Evolutionary conservation across 1,140 invertebrate genomes (phyloP), one percentile per base, ranked within the genome.

Genomic region (Papilio polyxenes): DNA sequence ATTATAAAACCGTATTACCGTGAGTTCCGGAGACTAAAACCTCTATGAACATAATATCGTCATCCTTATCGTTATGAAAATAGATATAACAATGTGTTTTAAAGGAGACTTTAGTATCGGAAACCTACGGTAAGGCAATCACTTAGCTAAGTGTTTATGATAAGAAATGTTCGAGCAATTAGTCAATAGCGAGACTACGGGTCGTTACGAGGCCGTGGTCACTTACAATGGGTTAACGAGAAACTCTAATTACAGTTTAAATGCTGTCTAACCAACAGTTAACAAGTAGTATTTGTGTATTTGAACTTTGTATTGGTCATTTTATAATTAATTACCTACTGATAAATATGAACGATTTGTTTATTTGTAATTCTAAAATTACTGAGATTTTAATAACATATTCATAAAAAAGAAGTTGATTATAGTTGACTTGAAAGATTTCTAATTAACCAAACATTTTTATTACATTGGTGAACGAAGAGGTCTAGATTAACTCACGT

Each of bases 111-210:
- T 44, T 6, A 7, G 40, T 44, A 4, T 44, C 40, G 7, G 40
- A 44, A 44, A 44, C 4, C 4, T 0, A 44, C 40, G 3, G 40
- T 44, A 6, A 44, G 40, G 40, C 8, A 72, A 72, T 15, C 11
- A 72, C 23, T 72, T 37, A 37, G 31, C 23, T 40, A 37, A 31
- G 10, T 31, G 62, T 20, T 69, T 17, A 56, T 56, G 17, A 9
- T n/a, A 20, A 62, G 59, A 62, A 62, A 40, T 37, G 65, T 72
- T 72, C 5, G 3, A 72, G 5, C 31, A 72, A 69, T 69, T 6
- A 69, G 65, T 69, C 23, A 69, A 72, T 72, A 15, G 65, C 20
- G 9, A 65, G 62, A 72, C 11, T 37, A 72, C 65, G 65, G 65
- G 31, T 72, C 31, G 65, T 37, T 40, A 72, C 65, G 65, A 72